Evolutionary conservation across 2,797 vertebrate species (phyloP).

Genomic region (Thunnus albacares): DNA sequence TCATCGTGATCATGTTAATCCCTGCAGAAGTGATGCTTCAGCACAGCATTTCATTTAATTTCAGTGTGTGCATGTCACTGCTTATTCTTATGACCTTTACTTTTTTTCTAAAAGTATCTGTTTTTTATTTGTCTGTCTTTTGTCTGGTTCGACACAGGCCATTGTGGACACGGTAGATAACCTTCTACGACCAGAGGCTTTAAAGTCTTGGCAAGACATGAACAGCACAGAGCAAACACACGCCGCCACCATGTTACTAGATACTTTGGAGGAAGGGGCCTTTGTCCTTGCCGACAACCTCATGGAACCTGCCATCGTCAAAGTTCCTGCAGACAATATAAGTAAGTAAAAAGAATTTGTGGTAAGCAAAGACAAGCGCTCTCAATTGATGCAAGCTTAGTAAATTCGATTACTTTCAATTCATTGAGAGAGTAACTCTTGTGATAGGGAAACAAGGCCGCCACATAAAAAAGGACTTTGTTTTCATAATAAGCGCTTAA

Average conservation of each 20-base stretch:
- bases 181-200: constrained; percentile 95
- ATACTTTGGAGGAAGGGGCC: constrained; percentile 97
- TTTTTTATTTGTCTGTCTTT: constrained; percentile 25
- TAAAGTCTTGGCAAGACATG: constrained; percentile 99
- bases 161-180: constrained; percentile 99
- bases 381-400: constrained; percentile 47
- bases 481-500: constrained; percentile 81
- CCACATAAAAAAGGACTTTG: constrained; percentile 72
- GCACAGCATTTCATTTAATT: constrained; percentile 31
- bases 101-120: not conserved
- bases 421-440: constrained; percentile 61
- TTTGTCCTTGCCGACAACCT: constrained; percentile 99
- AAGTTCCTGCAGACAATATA: constrained; percentile 98
- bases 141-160: constrained; percentile 87
- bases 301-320: constrained; percentile 95
- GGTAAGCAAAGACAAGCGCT: constrained; percentile 44
- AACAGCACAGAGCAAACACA: constrained; percentile 98
- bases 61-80: constrained; percentile 65
- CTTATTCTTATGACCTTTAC: constrained; percentile 7
- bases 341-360: constrained; percentile 87
- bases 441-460: constrained; percentile 69
- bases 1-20: constrained; percentile 24
- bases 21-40: constrained; percentile 20
- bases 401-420: constrained; percentile 68
- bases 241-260: constrained; percentile 98